Evolutionary conservation across 2,113 vertebrate species (phyloP).

Genomic region (Danionella cerebrum): DNA sequence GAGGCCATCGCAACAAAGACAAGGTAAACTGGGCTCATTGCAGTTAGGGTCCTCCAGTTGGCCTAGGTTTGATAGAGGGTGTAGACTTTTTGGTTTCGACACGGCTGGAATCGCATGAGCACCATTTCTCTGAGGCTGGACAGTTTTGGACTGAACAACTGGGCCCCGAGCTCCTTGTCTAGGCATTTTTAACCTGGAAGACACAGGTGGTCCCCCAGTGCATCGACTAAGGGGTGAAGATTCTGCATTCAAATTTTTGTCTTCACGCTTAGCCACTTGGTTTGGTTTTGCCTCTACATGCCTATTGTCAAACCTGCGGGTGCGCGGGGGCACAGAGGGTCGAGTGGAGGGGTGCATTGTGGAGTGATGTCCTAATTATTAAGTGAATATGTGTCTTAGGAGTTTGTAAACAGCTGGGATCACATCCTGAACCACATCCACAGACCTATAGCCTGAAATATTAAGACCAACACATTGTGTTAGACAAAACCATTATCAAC

Average conservation of each 20-base stretch:
- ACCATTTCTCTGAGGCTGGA: conserved; percentile 45
- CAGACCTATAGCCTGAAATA: conserved; percentile 61
- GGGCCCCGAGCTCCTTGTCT: conserved; percentile 48
- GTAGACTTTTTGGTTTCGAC: conserved; percentile 52
- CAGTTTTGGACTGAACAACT: conserved; percentile 46
- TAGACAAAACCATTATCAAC: background rate
- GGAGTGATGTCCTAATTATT: background rate
- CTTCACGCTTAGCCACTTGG: conserved; percentile 53
- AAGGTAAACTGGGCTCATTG: conserved; percentile 81
- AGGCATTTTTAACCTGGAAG: conserved; percentile 47
- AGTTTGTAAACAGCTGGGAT: conserved; percentile 30
- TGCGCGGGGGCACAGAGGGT: conserved; percentile 50
- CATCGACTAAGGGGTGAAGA: conserved; percentile 52
- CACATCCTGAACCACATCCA: conserved; percentile 69
- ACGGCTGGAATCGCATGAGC: conserved; percentile 43
- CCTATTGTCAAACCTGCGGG: conserved; percentile 55
- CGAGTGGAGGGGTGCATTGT: conserved; percentile 59
- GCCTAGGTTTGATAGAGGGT: conserved; percentile 33
- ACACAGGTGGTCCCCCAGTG: conserved; percentile 47
- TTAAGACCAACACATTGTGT: conserved; percentile 50
- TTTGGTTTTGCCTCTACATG: conserved; percentile 52
- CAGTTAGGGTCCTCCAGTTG: conserved; percentile 80
- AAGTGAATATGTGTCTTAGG: conserved; percentile 53
- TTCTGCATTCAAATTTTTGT: conserved; percentile 61
- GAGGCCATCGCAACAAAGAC: conserved; percentile 78